Conservation (phyloP, 2,113 vertebrate species). For the Dipodomys merriami region DNA sequence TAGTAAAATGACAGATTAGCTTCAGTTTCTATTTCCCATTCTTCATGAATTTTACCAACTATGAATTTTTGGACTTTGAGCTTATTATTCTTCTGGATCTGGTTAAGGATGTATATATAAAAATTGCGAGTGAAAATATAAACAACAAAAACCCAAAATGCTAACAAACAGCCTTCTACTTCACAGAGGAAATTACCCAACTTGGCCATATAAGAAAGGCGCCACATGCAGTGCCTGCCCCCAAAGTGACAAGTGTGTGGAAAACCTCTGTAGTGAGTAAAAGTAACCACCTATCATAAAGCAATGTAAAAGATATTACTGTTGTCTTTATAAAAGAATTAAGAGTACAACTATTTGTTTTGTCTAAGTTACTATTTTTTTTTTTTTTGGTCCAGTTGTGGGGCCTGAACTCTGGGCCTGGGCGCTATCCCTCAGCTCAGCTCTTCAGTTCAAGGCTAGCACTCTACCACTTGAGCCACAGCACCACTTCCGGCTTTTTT, state of each 20-base stretch:
- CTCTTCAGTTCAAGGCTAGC: too few species aligned
- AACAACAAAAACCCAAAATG: neutral
- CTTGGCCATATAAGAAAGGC: constrained; percentile 81
- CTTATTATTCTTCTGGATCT: neutral
- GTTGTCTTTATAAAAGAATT: neutral
- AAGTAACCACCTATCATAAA: constrained; percentile 11
- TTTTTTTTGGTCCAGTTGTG: too few species aligned
- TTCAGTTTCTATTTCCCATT: neutral
- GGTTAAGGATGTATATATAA: neutral
- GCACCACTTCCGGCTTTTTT: too few species aligned
- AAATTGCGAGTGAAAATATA: neutral
- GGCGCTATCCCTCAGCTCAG: too few species aligned
- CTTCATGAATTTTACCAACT: neutral
- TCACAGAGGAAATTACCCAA: constrained; percentile 85
- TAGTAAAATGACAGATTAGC: neutral
- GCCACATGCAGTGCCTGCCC: constrained; percentile 80
- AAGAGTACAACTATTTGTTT: neutral
- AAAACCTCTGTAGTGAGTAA: constrained; percentile 85
- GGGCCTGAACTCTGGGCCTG: too few species aligned
- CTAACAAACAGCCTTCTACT: constrained; percentile 54
- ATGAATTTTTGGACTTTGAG: neutral
- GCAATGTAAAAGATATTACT: neutral
- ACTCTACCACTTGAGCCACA: too few species aligned
- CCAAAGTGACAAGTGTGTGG: constrained; percentile 74
- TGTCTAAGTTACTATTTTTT: neutral